A percentile compares a stretch with the other conserved stretches of the same genome.
Conservation (phyloP, 2,797 vertebrate species). For the Hirundo rustica region DNA sequence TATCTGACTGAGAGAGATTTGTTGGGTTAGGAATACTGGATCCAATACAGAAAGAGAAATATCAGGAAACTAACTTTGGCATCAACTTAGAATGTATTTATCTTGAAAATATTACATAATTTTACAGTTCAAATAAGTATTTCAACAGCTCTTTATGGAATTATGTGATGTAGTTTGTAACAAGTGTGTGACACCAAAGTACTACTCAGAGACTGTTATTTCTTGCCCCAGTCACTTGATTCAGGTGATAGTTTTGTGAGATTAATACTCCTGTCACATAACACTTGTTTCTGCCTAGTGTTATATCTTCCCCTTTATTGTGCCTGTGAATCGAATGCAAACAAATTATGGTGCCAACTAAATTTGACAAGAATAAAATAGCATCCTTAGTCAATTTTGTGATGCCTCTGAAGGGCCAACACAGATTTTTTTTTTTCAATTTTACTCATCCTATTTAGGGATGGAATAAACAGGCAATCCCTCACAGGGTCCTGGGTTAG, state of each 20-base stretch:
- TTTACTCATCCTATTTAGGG: not conserved
- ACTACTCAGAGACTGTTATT: conserved; percentile 10
- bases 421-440: not conserved
- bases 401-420: not conserved
- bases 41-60: not conserved
- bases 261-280: conserved; percentile 37
- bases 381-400: conserved; percentile 2
- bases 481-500: not conserved
- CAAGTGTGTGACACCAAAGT: not conserved
- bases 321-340: conserved; percentile 39
- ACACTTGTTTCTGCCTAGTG: not conserved
- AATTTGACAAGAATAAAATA: conserved; percentile 26
- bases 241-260: conserved; percentile 14
- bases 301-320: conserved; percentile 17
- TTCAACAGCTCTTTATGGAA: conserved; percentile 2
- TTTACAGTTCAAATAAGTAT: not conserved
- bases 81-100: not conserved
- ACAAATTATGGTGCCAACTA: conserved; percentile 5
- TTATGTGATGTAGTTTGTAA: not conserved
- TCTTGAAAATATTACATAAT: not conserved
- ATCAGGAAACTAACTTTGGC: not conserved
- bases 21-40: not conserved
- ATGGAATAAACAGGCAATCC: not conserved
- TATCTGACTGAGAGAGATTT: not conserved
- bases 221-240: conserved; percentile 15